Conservation (phyloP, 2,113 vertebrate species). For the Chloropsis hardwickii region DNA sequence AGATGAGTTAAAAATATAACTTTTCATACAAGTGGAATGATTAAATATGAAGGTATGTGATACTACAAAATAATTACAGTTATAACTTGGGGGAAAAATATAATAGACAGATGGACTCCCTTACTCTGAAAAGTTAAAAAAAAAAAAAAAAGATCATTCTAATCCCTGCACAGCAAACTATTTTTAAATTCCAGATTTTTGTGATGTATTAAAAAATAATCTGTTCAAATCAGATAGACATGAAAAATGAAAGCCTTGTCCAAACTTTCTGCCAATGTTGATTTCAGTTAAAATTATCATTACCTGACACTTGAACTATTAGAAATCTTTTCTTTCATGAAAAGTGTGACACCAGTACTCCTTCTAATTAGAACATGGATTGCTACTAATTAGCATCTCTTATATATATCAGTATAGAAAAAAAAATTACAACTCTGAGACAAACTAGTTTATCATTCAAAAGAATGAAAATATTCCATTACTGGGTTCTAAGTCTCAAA, state of each 20-base stretch:
- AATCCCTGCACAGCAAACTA: not conserved
- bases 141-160: not conserved
- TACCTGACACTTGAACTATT: not conserved
- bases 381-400: not conserved
- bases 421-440: not conserved
- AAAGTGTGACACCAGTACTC: fast-evolving
- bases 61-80: conserved; percentile 29
- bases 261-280: not conserved
- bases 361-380: not conserved
- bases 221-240: not conserved
- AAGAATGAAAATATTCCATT: not conserved
- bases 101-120: conserved; percentile 17
- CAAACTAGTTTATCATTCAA: not conserved
- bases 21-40: not conserved
- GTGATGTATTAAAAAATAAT: not conserved
- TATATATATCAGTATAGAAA: not conserved
- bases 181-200: conserved; percentile 38
- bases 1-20: not conserved
- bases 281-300: not conserved
- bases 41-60: not conserved
- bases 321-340: not conserved
- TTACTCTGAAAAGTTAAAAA: not conserved
- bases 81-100: not conserved
- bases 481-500: not conserved
- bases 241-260: not conserved